Conservation (phyloP, 2,888 invertebrate species). For the Andrena chrysosceles region DNA sequence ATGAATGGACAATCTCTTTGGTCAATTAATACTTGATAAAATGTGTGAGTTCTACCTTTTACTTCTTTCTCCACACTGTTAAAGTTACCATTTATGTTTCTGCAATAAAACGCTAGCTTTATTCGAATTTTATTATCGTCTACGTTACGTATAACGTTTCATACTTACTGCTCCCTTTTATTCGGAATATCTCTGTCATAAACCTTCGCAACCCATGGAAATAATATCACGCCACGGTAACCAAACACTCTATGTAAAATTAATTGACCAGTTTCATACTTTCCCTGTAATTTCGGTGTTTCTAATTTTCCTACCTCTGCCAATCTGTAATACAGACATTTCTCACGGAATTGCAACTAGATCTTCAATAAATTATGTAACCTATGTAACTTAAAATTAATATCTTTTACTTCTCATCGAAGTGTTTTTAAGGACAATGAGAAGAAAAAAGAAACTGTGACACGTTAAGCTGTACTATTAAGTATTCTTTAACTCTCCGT, state of each 20-base stretch:
- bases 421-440: not conserved
- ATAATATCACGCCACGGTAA: conserved; percentile 97
- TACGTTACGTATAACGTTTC: conserved; percentile 9
- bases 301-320: conserved; percentile 97
- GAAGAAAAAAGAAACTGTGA: not conserved
- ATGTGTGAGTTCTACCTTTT: conserved; percentile 96
- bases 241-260: conserved; percentile 99
- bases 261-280: conserved; percentile 98
- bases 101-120: conserved; percentile 50
- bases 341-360: not conserved
- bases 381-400: not conserved
- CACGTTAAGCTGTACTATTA: not conserved
- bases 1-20: conserved; percentile 98
- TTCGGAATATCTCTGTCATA: conserved; percentile 96
- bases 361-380: conserved; percentile 2
- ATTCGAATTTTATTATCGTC: conserved; percentile 1
- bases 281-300: conserved; percentile 93
- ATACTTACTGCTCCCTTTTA: conserved; percentile 87
- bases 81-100: conserved; percentile 79
- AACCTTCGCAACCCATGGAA: conserved; percentile 98
- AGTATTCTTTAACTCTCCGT: not conserved
- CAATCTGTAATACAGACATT: conserved; percentile 87
- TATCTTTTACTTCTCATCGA: not conserved
- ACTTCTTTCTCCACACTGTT: conserved; percentile 92
- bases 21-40: conserved; percentile 99